Evolutionary conservation across 64 coral and sea anemone genomes (phyloP).

Genomic region (Stichodactyla helianthus): DNA sequence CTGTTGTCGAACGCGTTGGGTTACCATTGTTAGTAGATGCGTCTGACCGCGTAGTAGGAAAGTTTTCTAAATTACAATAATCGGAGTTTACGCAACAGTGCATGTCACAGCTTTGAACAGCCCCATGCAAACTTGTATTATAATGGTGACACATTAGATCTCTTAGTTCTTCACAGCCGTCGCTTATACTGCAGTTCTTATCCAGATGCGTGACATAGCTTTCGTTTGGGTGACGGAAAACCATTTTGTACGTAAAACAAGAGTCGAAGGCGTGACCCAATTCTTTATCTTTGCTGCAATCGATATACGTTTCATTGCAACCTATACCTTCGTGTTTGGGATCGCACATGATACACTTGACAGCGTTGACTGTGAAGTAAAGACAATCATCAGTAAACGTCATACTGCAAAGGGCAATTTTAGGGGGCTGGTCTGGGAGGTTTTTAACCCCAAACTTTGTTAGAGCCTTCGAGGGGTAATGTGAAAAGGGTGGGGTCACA

Average conservation of each 20-base stretch:
- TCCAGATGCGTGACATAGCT: background rate
- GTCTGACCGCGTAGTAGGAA: background rate
- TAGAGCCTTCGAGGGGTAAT: too few species aligned
- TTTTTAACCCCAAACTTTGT: too few species aligned
- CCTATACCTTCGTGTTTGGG: background rate
- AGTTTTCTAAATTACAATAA: constrained; percentile 3
- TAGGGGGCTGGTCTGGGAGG: too few species aligned
- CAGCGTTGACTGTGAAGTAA: background rate
- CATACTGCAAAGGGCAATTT: too few species aligned
- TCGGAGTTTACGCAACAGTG: background rate
- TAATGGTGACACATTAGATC: background rate
- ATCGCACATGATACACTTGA: constrained; percentile 13
- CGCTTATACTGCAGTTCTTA: constrained; percentile 5
- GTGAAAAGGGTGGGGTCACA: too few species aligned
- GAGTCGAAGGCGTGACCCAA: background rate
- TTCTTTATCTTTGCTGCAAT: background rate
- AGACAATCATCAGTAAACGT: background rate
- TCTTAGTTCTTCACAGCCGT: background rate
- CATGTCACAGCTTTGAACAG: constrained; percentile 9
- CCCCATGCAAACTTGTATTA: background rate
- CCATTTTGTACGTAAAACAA: constrained; percentile 4
- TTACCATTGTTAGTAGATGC: background rate
- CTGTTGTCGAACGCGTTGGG: background rate
- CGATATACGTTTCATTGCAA: background rate
- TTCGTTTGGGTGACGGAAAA: background rate